These are phyloP conservation scores for Trichomycterus rosablanca DNA, from an alignment of 2,113 vertebrate genomes.

Conservation along the genomic window DNA sequence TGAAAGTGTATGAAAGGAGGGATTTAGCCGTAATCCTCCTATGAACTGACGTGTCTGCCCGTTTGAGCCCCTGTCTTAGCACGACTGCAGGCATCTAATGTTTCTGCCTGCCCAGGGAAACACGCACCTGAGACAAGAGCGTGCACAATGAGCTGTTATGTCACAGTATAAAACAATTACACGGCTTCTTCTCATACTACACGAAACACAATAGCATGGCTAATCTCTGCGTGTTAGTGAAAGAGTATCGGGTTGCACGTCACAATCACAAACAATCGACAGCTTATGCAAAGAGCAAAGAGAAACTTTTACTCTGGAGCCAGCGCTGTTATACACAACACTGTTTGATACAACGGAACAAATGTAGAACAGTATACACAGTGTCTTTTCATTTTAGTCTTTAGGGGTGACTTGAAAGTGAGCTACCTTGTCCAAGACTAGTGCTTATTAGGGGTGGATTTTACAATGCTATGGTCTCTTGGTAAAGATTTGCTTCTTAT, in stretches of 20 bases:
- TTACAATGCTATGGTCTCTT: no score
- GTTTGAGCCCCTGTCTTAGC: slow-evolving; percentile 12
- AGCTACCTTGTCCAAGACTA: neutral
- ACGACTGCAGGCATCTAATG: slow-evolving; percentile 7
- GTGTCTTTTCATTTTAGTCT: neutral
- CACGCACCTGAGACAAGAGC: slow-evolving; percentile 28
- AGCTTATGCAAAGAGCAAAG: no score
- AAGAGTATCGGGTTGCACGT: slow-evolving; percentile 11
- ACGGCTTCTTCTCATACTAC: slow-evolving; percentile 8
- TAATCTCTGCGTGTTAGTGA: slow-evolving; percentile 6
- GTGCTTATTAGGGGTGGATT: no score
- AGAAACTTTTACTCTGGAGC: neutral
- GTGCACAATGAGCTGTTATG: slow-evolving; percentile 26
- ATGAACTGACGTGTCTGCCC: slow-evolving; percentile 24
- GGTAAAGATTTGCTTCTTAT: no score
- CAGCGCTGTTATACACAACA: neutral
- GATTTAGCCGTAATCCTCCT: slow-evolving; percentile 36
- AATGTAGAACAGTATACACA: neutral
- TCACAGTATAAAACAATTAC: slow-evolving; percentile 37
- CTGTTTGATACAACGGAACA: neutral
- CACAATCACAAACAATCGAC: neutral
- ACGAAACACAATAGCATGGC: neutral
- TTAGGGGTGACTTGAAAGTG: neutral
- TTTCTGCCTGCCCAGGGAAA: slow-evolving; percentile 23
- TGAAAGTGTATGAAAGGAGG: slow-evolving; percentile 32